These are phyloP conservation scores for Parasteatoda tepidariorum DNA, from an alignment of 1,140 invertebrate genomes.

Conservation along the genomic window DNA sequence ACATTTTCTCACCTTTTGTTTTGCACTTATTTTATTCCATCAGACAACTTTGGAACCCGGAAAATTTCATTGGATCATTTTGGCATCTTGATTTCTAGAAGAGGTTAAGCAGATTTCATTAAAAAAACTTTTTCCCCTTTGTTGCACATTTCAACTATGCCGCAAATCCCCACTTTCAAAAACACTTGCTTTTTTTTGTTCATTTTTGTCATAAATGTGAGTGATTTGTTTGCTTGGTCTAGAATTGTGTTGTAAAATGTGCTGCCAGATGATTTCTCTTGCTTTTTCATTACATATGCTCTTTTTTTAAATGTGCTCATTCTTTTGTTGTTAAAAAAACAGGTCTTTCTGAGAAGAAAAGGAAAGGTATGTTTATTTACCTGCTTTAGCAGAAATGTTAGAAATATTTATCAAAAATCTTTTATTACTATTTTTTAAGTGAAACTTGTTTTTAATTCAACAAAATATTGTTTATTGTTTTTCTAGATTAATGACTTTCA, in stretches of 20 bases:
- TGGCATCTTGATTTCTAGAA: slow-evolving; percentile 4
- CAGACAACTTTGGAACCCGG: neutral
- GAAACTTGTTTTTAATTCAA: neutral
- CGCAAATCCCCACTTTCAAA: neutral
- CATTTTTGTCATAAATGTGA: neutral
- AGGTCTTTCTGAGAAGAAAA: slow-evolving; percentile 61
- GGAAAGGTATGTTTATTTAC: slow-evolving; percentile 54
- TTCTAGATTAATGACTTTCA: no score
- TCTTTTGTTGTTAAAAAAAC: neutral
- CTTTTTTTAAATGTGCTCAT: neutral
- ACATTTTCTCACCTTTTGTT: neutral
- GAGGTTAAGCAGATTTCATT: neutral
- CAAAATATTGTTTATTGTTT: no score
- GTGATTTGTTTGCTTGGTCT: neutral
- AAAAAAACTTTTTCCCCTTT: neutral
- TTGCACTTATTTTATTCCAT: neutral
- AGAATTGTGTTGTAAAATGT: neutral
- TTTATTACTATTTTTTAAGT: neutral
- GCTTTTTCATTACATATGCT: neutral
- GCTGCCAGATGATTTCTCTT: neutral
- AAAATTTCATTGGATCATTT: slow-evolving; percentile 3
- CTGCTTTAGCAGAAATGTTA: neutral
- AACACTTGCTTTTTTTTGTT: neutral
- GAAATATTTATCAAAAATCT: neutral
- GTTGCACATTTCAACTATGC: neutral